Conservation (phyloP, 2,888 invertebrate genomes). For the Lasioglossum lativentre region DNA sequence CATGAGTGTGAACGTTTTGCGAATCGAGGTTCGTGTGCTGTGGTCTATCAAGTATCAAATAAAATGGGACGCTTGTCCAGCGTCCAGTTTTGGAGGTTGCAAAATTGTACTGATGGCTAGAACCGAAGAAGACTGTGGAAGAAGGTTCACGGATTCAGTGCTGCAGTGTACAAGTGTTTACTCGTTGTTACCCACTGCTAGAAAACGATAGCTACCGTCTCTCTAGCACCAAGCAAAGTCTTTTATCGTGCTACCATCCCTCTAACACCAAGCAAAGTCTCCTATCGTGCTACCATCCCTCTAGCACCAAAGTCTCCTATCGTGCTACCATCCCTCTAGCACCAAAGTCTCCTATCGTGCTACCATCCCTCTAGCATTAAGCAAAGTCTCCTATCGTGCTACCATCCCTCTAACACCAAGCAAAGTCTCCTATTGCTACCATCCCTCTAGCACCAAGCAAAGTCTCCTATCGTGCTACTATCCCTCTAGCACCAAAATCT, state of each 20-base stretch:
- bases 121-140: not conserved
- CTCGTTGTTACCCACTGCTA: not conserved
- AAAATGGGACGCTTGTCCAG: not conserved
- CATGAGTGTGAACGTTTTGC: not conserved
- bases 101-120: not conserved
- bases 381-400: slow-evolving; percentile 1
- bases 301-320: not conserved
- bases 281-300: slow-evolving; percentile 33
- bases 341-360: not conserved
- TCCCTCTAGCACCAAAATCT: no score
- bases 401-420: no score
- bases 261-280: no score
- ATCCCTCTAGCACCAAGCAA: no score
- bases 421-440: slow-evolving; percentile 10
- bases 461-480: slow-evolving; percentile 10
- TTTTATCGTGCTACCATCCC: slow-evolving; percentile 26
- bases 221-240: not conserved
- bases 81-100: not conserved
- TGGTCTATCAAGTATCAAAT: not conserved
- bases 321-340: slow-evolving; percentile 40
- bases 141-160: not conserved
- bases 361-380: slow-evolving; percentile 47
- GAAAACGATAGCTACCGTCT: no score
- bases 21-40: not conserved
- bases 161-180: no score